Percentiles rank a stretch among this genome's conserved stretches.
Conservation (phyloP, 2,888 invertebrate genomes). For the Lacanobia oleracea region DNA sequence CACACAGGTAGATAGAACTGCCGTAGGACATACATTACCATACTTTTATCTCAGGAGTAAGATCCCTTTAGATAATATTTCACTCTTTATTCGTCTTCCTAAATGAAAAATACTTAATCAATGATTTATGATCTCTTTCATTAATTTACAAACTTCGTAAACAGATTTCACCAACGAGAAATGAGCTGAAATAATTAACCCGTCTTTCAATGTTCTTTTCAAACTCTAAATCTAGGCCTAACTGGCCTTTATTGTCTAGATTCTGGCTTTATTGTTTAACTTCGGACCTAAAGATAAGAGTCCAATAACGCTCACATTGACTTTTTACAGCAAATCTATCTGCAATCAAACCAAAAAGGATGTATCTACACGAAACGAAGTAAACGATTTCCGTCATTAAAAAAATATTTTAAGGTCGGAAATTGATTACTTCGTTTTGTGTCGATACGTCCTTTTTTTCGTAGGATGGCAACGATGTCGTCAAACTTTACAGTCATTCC, state of each 20-base stretch:
- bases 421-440: too few relatives aligned
- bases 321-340: conserved; percentile 30
- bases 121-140: not conserved
- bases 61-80: too few relatives aligned
- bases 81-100: too few relatives aligned
- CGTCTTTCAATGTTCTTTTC: not conserved
- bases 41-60: too few relatives aligned
- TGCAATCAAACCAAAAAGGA: too few relatives aligned
- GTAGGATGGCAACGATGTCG: not conserved
- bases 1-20: too few relatives aligned
- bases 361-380: too few relatives aligned
- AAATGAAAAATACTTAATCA: too few relatives aligned
- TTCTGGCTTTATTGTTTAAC: conserved; percentile 8
- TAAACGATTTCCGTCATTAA: too few relatives aligned
- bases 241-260: not conserved
- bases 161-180: conserved; percentile 8
- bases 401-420: too few relatives aligned
- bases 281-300: conserved; percentile 16
- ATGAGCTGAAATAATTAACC: not conserved
- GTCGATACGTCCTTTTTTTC: too few relatives aligned
- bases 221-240: not conserved
- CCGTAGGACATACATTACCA: too few relatives aligned
- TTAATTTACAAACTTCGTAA: conserved; percentile 14
- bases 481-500: conserved; percentile 24
- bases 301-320: not conserved